phyloP scores from a whole-genome alignment of 53 echinoderm and acorn worm species.

The Echinometra lucunter region DNA sequence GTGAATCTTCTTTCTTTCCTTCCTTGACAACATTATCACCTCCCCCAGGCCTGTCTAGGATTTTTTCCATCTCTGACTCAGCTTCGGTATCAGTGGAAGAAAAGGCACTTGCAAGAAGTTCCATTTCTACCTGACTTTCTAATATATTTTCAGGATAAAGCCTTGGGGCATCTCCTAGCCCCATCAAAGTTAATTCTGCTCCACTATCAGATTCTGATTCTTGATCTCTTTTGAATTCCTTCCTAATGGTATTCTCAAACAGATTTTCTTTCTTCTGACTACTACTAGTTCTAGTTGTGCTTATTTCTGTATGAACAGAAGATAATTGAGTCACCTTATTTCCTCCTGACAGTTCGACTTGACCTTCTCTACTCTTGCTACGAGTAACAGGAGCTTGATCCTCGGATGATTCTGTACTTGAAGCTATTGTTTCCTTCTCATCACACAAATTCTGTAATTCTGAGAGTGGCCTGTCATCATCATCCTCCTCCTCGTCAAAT shows the following conservation, averaged over 20 bases:
- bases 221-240: slow-evolving; percentile 39
- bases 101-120: slow-evolving; percentile 64
- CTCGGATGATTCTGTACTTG: not conserved
- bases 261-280: not conserved
- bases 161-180: slow-evolving; percentile 32
- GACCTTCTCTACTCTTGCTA: slow-evolving; percentile 36
- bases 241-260: slow-evolving; percentile 19
- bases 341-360: not conserved
- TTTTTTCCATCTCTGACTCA: slow-evolving; percentile 25
- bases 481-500: slow-evolving; percentile 69
- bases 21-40: not conserved
- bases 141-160: slow-evolving; percentile 66
- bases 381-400: slow-evolving; percentile 32
- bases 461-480: slow-evolving; percentile 52
- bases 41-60: not conserved
- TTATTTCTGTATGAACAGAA: not conserved
- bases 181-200: slow-evolving; percentile 50
- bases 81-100: slow-evolving; percentile 61
- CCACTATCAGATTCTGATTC: slow-evolving; percentile 64
- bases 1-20: not conserved
- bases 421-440: not conserved
- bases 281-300: not conserved
- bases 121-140: slow-evolving; percentile 62
- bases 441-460: slow-evolving; percentile 8
- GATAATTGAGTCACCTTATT: not conserved